Conservation (phyloP, 2,888 invertebrate genomes). For the Plebejus melissa region DNA sequence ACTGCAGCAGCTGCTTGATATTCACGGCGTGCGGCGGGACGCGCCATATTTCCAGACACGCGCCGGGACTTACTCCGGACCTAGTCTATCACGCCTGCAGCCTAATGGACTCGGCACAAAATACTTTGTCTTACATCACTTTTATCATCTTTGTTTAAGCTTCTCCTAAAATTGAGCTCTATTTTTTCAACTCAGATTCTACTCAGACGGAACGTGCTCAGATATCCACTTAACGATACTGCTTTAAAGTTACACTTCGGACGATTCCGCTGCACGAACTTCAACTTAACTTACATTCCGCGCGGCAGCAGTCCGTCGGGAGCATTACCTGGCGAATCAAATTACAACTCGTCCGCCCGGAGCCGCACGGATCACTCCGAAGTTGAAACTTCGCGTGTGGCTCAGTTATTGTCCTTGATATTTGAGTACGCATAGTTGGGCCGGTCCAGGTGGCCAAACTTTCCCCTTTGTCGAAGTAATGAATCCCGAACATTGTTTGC, state of each 20-base stretch:
- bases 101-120: background rate
- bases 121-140: background rate
- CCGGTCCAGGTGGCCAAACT: slow-evolving; percentile 41
- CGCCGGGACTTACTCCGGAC: slow-evolving; percentile 36
- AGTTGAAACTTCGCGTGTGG: slow-evolving; percentile 31
- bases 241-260: background rate
- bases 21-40: slow-evolving; percentile 37
- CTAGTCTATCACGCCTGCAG: slow-evolving; percentile 33
- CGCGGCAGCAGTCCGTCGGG: background rate
- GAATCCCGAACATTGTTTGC: slow-evolving; percentile 43
- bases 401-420: slow-evolving; percentile 36
- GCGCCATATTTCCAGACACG: slow-evolving; percentile 41
- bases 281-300: background rate
- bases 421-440: slow-evolving; percentile 40
- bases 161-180: background rate
- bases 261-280: too few species aligned
- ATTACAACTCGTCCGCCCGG: background rate
- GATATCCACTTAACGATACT: background rate
- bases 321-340: slow-evolving; percentile 7
- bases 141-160: background rate
- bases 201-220: background rate
- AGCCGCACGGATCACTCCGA: background rate
- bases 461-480: slow-evolving; percentile 43
- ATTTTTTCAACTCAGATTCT: background rate
- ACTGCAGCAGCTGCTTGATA: slow-evolving; percentile 39